Evolutionary conservation across 35 echinoderm and acorn worm species (phyloP).

Genomic region (Diadema setosum): DNA sequence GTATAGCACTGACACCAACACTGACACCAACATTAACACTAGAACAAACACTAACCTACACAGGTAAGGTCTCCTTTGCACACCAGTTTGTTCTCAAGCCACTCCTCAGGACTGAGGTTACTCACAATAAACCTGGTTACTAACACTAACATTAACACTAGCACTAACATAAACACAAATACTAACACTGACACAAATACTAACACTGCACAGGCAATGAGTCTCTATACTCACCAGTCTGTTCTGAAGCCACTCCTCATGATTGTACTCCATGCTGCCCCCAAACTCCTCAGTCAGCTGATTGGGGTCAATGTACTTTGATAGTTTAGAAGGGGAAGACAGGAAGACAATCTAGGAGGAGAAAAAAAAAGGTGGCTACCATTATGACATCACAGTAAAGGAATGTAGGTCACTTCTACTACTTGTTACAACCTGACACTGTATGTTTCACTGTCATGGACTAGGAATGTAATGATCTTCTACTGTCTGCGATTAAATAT

Average conservation of each 20-base stretch:
- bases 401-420: no score
- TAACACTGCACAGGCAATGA: no score
- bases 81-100: neutral
- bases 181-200: neutral
- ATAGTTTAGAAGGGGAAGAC: conserved; percentile 45
- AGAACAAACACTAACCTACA: no score
- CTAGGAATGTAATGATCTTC: no score
- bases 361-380: conserved; percentile 21
- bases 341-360: conserved; percentile 60
- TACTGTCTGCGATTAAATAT: no score
- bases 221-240: conserved; percentile 72
- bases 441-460: no score
- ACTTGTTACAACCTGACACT: no score
- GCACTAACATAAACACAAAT: neutral
- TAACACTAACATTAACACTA: neutral
- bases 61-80: no score
- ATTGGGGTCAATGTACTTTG: conserved; percentile 64
- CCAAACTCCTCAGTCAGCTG: conserved; percentile 94
- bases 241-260: conserved; percentile 85
- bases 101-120: no score
- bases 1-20: no score
- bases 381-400: no score
- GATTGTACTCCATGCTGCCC: conserved; percentile 80
- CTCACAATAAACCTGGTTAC: neutral
- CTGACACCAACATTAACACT: no score